Evolutionary conservation across 2,888 invertebrate genomes (phyloP).

Genomic region (Unio delphinus): DNA sequence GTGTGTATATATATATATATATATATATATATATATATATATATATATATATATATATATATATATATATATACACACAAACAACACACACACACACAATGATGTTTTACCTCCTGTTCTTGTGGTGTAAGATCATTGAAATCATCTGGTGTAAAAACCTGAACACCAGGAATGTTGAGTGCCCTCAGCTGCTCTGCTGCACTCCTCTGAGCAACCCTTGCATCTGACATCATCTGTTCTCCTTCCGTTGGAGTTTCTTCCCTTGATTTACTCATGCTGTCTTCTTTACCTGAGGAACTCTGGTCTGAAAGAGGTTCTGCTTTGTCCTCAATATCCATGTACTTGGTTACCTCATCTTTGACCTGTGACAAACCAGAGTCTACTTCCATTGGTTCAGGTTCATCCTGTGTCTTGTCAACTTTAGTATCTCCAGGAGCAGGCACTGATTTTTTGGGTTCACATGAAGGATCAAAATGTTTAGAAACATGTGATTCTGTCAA

Average conservation of each 20-base stretch:
- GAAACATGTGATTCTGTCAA: background rate
- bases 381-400: slow-evolving; percentile 44
- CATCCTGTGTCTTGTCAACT: background rate
- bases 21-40: too few relatives aligned
- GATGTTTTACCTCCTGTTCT: slow-evolving; percentile 54
- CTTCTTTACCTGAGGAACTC: background rate
- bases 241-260: background rate
- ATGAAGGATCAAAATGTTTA: too few relatives aligned
- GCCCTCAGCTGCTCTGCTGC: slow-evolving; percentile 30
- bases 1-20: too few relatives aligned
- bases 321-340: background rate
- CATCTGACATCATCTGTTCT: background rate
- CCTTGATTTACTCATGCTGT: background rate
- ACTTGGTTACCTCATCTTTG: slow-evolving; percentile 8
- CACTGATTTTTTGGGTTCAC: background rate
- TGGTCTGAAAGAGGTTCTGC: background rate
- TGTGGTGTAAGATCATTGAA: slow-evolving; percentile 54
- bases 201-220: slow-evolving; percentile 4
- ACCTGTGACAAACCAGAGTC: slow-evolving; percentile 15
- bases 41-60: too few relatives aligned
- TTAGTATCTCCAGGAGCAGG: background rate
- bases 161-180: slow-evolving; percentile 58
- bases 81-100: background rate
- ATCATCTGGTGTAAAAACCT: slow-evolving; percentile 58
- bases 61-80: too few relatives aligned